Evolutionary conservation across 2,797 vertebrate species (phyloP), one percentile per base, ranked within the genome.

Genomic region (Macropus fuliginosus): DNA sequence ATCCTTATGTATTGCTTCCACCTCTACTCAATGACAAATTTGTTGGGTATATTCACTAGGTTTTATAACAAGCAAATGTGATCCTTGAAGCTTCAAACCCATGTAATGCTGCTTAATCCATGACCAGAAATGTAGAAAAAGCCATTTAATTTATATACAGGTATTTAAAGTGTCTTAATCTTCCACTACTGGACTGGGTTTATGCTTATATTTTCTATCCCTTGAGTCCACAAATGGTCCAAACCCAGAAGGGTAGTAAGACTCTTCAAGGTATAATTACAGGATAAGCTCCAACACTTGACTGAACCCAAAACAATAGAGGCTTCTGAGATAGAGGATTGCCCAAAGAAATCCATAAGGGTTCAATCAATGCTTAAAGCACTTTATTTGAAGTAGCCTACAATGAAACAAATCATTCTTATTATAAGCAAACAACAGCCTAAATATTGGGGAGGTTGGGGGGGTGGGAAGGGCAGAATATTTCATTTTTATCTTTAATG

Each of bases 291-390:
- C 59, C 50, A 91, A 31, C 54, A 52, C 34, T 59, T 87, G 46
- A 74, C 8, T 91, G 94, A 87, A 93, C 91, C 31, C 90, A 90
- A 34, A 90, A 92, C 92, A n/a, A 94, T 59, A 92, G 95, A 56
- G 90, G 96, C 66, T 97, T 74, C 59, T 94, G 92, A 11, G 29
- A 97, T 90, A 54, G 92, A 97, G 11, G 34, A 96, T 24, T 91
- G 96, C 94, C 13, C 59, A 94, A 93, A 96, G 96, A 55, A 98
- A 97, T 94, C 93, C 4, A 97, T 92, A 96, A 93, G 87, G 11
- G 74, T 55, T 94, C 96, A 40, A 21, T 98, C 93, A 56, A 93
- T 97, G 95, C 95, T 91, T 95, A 97, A 94, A 97, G 54, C 81
- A 93, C n/a, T 57, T 66, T 92, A 95, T 93, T 98, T 97, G 74